Base-by-base conservation (phyloP, 2,113 vertebrate species). In the Chauna torquata region DNA sequence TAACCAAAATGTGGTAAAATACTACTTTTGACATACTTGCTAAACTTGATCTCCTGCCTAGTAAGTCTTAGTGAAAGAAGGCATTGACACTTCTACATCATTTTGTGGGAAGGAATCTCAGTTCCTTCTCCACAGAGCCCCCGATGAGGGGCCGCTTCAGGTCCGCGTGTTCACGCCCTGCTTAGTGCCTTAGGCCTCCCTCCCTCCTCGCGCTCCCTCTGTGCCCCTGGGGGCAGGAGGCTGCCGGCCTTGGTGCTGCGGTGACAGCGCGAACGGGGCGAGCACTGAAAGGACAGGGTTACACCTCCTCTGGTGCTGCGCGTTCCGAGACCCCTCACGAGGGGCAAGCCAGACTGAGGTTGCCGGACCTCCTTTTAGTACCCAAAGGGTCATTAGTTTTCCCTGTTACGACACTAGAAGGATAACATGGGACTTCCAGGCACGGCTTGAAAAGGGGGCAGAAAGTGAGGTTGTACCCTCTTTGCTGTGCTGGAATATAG, bases 101-200 rank as follows among this genome's bases (percentile, higher is more conserved):
- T 32, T 47, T 10, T 6, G 17, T 12, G 34, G 68, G 58, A 23
- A 86, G 34, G 58, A 52, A 36, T 68, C 23, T 25, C 32, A 2
- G 17, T 61, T 50, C 11, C 22, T 44, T 23, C 34, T 58, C 1
- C 64, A 38, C n/a, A 8, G 3, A 76, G 44, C 34, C 44, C 1
- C 28, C 61, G 16, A 10, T 3, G 3, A 18, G 64, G 58, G 64
- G 16, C 24, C 44, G 3, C 8, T 38, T 22, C 4, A 44, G 11
- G 3, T 13, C 30, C 3, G 0, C 12, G 5, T 11, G 12, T 34
- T 28, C 28, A 3, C 2, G 0, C 42, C 19, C 62, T 28, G 0
- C 22, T 34, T 3, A 0, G 3, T 9, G 64, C 10, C 11, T 38
- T 36, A 11, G 28, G 17, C 0, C 10, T 32, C 16, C 30, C 38